phyloP scores from a whole-genome alignment of 2,113 vertebrate genomes.

The Ondatra zibethicus region DNA sequence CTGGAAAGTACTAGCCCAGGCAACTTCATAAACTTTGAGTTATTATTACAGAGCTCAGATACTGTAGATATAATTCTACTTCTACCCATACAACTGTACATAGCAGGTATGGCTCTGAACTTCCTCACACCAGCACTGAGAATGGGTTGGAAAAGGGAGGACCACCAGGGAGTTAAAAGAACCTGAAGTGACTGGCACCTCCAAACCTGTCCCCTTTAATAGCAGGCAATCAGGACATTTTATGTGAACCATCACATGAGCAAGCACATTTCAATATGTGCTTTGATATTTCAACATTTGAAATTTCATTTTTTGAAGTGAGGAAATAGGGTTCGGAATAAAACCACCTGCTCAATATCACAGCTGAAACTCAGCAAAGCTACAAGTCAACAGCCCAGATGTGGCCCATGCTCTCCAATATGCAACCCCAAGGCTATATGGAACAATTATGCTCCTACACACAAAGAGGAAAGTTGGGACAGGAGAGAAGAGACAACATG shows the following conservation, averaged over 20 bases:
- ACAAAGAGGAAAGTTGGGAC: not conserved
- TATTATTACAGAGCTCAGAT: not conserved
- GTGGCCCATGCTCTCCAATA: too few relatives aligned
- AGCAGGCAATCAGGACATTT: not conserved
- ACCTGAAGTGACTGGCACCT: not conserved
- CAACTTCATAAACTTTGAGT: too few relatives aligned
- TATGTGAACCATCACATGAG: not conserved
- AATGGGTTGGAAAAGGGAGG: accelerated
- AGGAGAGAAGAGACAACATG: not conserved
- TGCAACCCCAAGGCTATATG: accelerated
- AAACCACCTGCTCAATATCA: not conserved
- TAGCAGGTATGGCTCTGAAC: not conserved
- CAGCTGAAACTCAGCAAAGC: not conserved
- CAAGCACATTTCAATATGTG: accelerated
- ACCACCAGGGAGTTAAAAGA: not conserved
- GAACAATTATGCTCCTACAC: not conserved
- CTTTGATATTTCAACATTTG: not conserved
- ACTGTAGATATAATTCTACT: accelerated
- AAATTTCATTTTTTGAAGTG: not conserved
- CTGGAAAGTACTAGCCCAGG: accelerated
- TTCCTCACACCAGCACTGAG: not conserved
- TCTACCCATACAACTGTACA: accelerated
- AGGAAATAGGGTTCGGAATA: not conserved
- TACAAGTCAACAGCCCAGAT: not conserved
- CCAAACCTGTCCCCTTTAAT: not conserved